Evolutionary conservation across 2,797 vertebrate genomes (phyloP), one percentile per base, ranked within the genome.

Genomic region (Falco cherrug): DNA sequence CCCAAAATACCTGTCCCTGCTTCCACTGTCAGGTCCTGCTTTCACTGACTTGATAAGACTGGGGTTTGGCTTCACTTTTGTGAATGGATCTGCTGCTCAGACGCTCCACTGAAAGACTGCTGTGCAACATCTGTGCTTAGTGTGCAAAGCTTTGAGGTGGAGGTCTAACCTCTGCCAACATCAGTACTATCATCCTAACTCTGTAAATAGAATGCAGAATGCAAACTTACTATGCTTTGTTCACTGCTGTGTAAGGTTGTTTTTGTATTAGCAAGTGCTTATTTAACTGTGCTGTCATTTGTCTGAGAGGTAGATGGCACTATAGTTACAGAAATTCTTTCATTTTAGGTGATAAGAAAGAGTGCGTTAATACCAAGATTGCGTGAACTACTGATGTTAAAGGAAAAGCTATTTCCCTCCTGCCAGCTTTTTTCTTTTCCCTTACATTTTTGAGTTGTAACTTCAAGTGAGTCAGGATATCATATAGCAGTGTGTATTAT

Each of bases 241-340:
- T 78, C 64, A 45, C 31, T 60, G 47, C 26, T 71, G n/a, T 9
- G 7, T 64, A 48, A 2, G 37, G 37, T 41, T 41, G 90, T 22
- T 60, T 70, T 75, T 2, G 1, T 14, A 18, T 54, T n/a, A 54
- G 11, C 0, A 3, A 4, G 2, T 39, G 8, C 63, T 65, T 59
- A 19, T 78, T 64, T 87, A 82, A 76, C 50, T 78, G 15, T 74
- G 28, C 24, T 78, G 3, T 71, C 10, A 22, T 79, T n/a, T 77
- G 7, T 74, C 68, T 90, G 82, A 91, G 61, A 78, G 87, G 28
- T 88, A 94, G 94, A 61, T 96, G 95, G 90, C 84, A 71, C 86
- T 89, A 13, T 53, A 92, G 74, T 60, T 90, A 69, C 14, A 50
- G 39, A 77, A 91, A 69, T 85, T 9, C 13, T 63, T 71, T 37